Conservation (phyloP, 2,797 vertebrate species). For the Notolabrus celidotus region DNA sequence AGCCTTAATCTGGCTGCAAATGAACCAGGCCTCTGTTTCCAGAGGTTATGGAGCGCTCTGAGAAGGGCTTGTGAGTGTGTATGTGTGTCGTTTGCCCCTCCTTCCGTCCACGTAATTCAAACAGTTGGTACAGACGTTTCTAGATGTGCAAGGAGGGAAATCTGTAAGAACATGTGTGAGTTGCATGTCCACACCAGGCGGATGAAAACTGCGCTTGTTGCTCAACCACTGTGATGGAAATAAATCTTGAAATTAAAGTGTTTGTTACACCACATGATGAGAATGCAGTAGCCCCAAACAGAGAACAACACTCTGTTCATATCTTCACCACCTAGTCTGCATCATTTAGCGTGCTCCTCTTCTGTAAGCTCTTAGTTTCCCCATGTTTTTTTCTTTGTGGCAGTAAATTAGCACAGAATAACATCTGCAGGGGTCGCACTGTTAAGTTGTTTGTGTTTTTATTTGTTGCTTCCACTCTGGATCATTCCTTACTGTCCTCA, state of each 20-base stretch:
- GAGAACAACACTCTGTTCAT: slow-evolving; percentile 1
- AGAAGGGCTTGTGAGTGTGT: slow-evolving; percentile 1
- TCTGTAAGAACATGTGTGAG: not conserved
- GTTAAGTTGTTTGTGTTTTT: no score
- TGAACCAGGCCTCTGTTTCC: slow-evolving; percentile 70
- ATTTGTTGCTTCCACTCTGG: no score
- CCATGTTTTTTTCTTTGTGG: not conserved
- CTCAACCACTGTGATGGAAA: no score
- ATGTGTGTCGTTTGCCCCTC: slow-evolving; percentile 10
- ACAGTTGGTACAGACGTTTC: slow-evolving; percentile 5
- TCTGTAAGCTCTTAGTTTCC: not conserved
- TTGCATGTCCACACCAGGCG: not conserved
- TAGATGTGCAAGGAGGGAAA: not conserved
- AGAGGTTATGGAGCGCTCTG: slow-evolving; percentile 31
- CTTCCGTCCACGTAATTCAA: slow-evolving; percentile 24
- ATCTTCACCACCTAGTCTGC: not conserved
- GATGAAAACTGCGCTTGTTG: not conserved
- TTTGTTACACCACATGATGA: not conserved
- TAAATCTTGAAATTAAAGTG: not conserved
- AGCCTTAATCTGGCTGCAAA: slow-evolving; percentile 67
- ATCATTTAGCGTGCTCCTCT: not conserved
- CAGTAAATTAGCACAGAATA: slow-evolving; percentile 8
- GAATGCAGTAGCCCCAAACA: not conserved
- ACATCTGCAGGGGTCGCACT: not conserved
- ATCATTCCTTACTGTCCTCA: no score